phyloP scores from a whole-genome alignment of 2,797 vertebrate genomes.

The Todus mexicanus region DNA sequence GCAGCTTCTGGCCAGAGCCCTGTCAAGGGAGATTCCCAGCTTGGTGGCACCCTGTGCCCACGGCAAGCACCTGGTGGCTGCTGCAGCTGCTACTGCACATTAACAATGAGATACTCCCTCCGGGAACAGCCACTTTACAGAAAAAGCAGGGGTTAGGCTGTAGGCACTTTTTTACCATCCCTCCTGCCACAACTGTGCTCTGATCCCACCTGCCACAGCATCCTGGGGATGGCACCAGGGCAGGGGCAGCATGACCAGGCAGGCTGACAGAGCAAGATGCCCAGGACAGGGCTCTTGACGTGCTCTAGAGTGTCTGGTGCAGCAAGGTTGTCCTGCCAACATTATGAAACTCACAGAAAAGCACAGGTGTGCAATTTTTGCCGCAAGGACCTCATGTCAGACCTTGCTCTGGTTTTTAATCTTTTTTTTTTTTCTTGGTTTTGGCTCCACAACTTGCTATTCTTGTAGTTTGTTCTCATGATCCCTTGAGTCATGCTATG shows the following conservation, averaged over 20 bases:
- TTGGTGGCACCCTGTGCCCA: not conserved
- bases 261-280: not conserved
- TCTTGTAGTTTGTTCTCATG: not conserved
- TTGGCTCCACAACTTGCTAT: not conserved
- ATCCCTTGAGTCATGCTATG: not conserved
- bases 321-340: not conserved
- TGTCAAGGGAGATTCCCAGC: not conserved
- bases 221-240: not conserved
- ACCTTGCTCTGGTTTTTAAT: not conserved
- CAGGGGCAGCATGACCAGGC: not conserved
- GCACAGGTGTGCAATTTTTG: not conserved
- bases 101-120: not conserved
- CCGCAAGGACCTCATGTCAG: not conserved
- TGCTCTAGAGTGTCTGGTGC: fast-evolving
- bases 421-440: not conserved
- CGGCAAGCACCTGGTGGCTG: not conserved
- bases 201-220: not conserved
- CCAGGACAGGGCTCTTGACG: not conserved
- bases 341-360: not conserved
- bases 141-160: not conserved
- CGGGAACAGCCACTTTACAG: not conserved
- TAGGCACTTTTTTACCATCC: not conserved
- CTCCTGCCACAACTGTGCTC: not conserved
- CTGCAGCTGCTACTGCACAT: not conserved
- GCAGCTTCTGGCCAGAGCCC: not conserved